phyloP scores from a whole-genome alignment of 2,888 invertebrate genomes.

The Galerucella pusilla region DNA sequence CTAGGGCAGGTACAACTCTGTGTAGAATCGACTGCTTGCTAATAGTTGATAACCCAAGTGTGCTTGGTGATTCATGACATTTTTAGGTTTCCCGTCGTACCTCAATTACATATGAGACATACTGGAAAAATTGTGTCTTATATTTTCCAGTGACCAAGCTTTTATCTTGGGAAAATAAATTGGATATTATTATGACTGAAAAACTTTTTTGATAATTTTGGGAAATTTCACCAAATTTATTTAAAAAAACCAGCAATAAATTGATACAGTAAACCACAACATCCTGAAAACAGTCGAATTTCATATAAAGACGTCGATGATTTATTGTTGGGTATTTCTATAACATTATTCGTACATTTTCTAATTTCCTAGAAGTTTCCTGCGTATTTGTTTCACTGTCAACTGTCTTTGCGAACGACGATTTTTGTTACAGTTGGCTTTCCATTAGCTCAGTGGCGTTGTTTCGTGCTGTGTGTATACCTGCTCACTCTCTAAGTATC shows the following conservation, averaged over 20 bases:
- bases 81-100: too few species aligned
- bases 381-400: constrained; percentile 39
- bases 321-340: constrained; percentile 12
- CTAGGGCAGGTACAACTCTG: too few species aligned
- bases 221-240: neutral
- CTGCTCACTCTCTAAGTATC: too few species aligned
- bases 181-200: too few species aligned
- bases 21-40: too few species aligned
- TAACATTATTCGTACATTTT: constrained; percentile 34
- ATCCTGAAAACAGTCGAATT: constrained; percentile 5
- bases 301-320: constrained; percentile 10
- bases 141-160: too few species aligned
- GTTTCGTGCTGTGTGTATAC: neutral
- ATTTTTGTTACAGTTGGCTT: constrained; percentile 17
- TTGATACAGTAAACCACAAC: neutral
- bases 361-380: constrained; percentile 45
- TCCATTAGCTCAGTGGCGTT: constrained; percentile 13
- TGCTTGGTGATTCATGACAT: too few species aligned
- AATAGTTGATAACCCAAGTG: too few species aligned
- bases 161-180: too few species aligned
- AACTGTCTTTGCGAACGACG: constrained; percentile 28
- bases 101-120: too few species aligned
- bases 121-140: too few species aligned
- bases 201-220: too few species aligned
- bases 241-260: neutral